Conservation (phyloP, 2,888 invertebrate species). For the Onchidella celtica region DNA sequence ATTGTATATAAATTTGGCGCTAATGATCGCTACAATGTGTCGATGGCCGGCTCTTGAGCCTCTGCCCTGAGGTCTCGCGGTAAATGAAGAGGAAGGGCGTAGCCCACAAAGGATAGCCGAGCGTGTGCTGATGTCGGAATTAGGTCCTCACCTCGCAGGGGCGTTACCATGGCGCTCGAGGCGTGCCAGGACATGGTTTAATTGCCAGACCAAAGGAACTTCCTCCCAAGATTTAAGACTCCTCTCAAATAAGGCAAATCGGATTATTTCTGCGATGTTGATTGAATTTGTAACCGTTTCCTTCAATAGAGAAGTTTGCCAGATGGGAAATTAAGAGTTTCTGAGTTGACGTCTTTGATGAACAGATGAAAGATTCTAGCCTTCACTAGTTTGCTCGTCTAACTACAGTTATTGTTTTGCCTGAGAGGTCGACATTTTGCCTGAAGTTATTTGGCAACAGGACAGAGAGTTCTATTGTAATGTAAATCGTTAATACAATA, state of each 20-base stretch:
- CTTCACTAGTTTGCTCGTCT: too few relatives aligned
- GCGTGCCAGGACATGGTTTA: neutral
- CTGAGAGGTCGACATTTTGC: too few relatives aligned
- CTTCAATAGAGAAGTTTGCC: neutral
- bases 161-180: neutral
- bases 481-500: too few relatives aligned
- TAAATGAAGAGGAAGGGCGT: neutral
- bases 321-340: constrained; percentile 8
- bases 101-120: neutral
- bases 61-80: neutral
- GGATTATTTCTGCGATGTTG: constrained; percentile 2
- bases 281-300: constrained; percentile 11
- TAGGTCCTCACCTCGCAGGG: constrained; percentile 1
- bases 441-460: too few relatives aligned
- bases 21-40: constrained; percentile 30
- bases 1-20: constrained; percentile 13
- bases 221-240: neutral
- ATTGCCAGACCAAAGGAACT: constrained; percentile 14
- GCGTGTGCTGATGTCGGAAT: neutral
- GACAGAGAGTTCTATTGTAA: too few relatives aligned
- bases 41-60: neutral
- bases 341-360: neutral
- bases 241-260: neutral
- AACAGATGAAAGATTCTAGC: neutral
- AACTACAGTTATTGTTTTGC: neutral